Evolutionary conservation across 2,113 vertebrate species (phyloP), one percentile per base, ranked within the genome.

Genomic region (Ciconia boyciana): DNA sequence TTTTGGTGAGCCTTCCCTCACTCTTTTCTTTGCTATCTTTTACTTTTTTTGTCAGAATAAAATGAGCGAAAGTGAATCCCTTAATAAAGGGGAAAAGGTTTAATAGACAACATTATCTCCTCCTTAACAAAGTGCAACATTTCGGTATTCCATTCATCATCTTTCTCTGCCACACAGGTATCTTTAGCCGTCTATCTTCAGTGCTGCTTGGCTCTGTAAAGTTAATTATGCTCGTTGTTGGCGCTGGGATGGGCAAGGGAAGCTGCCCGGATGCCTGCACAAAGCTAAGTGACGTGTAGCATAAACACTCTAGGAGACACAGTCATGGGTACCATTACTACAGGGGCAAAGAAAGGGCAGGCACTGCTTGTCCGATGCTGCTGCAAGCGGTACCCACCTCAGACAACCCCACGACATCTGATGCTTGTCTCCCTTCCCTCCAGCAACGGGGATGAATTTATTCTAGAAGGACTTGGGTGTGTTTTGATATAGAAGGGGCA

Each of bases 361-460:
- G 16, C 29, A 43, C 20, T 3, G 22, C 54, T 70, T 13, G 0
- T 8, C 62, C 31, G 55, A 5, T 26, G 60, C 49, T 82, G 55
- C 69, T 78, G 18, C 20, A 74, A 83, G 43, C 0, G 0, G 43
- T 10, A 15, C 10, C 0, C 43, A 57, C 43, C 39, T 39, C 24
- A 24, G 52, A 68, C 11, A 90, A 11, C 16, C 43, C 24, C 69
- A 49, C 0, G 0, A 64, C 43, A 88, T 1, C 0, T 2, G 6
- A 34, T 12, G 28, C 13, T 75, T 18, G 10, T 22, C 57, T 64
- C 28, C 36, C 36, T 49, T 44, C 26, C 31, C 57, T 76, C 29
- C 49, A 72, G 65, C 6, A 57, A 72, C 0, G 0, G 11, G 20
- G 25, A 4, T 46, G 32, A 54, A 49, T 70, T 93, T 44, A 29